A percentile compares a stretch with the other conserved stretches of the same genome.
Conservation (phyloP, 2,888 invertebrate species). For the Tridacna gigas region DNA sequence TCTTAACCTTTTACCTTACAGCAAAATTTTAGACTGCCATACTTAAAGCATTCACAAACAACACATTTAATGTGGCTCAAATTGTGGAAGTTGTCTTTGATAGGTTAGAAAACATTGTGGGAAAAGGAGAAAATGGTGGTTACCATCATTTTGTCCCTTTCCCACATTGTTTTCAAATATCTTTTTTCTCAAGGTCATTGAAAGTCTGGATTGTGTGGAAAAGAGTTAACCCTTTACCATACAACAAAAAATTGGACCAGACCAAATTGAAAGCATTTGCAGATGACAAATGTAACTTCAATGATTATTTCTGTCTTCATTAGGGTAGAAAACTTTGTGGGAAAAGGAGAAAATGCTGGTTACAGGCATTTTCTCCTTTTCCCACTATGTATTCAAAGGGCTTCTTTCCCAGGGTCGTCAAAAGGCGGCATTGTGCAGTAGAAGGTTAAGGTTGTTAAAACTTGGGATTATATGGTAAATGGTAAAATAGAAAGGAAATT, state of each 20-base stretch:
- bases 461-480: too few relatives aligned
- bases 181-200: too few relatives aligned
- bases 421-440: neutral
- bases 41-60: too few relatives aligned
- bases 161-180: neutral
- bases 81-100: neutral
- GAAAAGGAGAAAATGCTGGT: conserved; percentile 1
- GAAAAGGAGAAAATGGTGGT: conserved; percentile 3
- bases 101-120: neutral
- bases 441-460: neutral
- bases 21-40: too few relatives aligned
- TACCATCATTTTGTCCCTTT: neutral
- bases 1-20: too few relatives aligned
- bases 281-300: neutral
- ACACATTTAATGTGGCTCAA: too few relatives aligned
- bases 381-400: neutral
- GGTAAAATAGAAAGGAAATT: too few relatives aligned
- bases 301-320: neutral
- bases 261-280: neutral
- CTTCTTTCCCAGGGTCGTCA: neutral
- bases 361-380: neutral
- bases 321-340: neutral
- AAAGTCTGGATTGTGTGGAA: neutral
- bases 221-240: neutral
- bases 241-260: neutral